phyloP scores from a whole-genome alignment of 2,888 invertebrate genomes.

The Eustalomyia histrio region DNA sequence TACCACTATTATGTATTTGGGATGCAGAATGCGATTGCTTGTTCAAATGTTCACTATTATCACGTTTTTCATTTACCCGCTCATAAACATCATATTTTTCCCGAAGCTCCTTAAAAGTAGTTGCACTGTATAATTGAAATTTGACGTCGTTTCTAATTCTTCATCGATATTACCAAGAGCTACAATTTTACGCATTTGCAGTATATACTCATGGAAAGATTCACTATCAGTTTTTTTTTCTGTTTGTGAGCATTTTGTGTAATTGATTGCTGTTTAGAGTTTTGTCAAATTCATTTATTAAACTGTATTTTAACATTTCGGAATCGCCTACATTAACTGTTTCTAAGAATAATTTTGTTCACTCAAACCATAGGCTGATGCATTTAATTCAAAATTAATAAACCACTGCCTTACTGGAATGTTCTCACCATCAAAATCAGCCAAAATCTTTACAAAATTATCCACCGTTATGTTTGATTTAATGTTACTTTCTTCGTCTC shows the following conservation, averaged over 20 bases:
- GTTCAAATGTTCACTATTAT: constrained; percentile 1
- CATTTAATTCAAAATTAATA: constrained; percentile 9
- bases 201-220: constrained; percentile 24
- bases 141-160: not conserved
- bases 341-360: constrained; percentile 7
- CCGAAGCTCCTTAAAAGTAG: constrained; percentile 16
- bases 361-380: constrained; percentile 8
- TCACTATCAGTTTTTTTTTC: not conserved
- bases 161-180: constrained; percentile 5
- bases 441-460: constrained; percentile 13
- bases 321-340: not conserved
- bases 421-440: constrained; percentile 16
- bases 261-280: not conserved
- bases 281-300: constrained; percentile 19
- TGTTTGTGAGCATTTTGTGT: not conserved
- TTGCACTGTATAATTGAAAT: constrained; percentile 15
- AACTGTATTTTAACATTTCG: not conserved
- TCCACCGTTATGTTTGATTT: not conserved
- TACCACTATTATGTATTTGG: too few species aligned
- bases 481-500: not conserved
- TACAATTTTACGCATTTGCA: too few species aligned
- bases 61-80: not conserved
- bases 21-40: too few species aligned
- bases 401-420: constrained; percentile 4
- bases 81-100: constrained; percentile 27